Conservation (phyloP, 2,113 vertebrate species). For the Vicugna pacos region DNA sequence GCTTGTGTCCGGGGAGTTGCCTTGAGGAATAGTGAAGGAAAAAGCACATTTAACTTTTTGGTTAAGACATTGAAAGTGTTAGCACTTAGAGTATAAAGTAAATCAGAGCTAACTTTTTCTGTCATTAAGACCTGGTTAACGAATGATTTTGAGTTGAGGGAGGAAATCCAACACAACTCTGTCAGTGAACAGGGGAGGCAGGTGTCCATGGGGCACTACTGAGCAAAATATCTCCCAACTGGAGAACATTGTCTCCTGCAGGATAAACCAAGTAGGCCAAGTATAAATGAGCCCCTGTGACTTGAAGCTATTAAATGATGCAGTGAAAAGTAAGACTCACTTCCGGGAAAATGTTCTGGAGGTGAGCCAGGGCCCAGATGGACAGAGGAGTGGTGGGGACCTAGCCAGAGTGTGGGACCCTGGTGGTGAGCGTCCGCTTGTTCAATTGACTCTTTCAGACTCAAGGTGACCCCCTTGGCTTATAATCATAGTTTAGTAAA, state of each 20-base stretch:
- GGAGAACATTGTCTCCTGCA: background rate
- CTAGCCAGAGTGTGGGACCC: background rate
- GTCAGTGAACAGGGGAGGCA: background rate
- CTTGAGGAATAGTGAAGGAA: slow-evolving; percentile 4
- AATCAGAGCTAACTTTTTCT: background rate
- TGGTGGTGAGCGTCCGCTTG: background rate
- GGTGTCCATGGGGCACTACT: too few relatives aligned
- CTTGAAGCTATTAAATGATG: background rate
- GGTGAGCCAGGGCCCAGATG: background rate
- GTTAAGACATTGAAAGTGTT: background rate
- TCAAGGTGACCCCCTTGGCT: background rate
- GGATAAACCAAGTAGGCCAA: background rate
- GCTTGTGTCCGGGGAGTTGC: background rate
- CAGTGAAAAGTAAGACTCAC: background rate
- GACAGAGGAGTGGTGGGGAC: background rate
- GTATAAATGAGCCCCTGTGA: background rate
- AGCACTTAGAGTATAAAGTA: background rate
- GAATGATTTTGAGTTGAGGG: background rate
- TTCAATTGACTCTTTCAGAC: background rate
- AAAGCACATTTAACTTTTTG: background rate
- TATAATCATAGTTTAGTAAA: background rate
- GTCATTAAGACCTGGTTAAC: background rate
- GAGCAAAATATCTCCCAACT: background rate
- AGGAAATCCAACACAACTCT: background rate
- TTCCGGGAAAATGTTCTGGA: background rate